Evolutionary conservation across 2,888 invertebrate genomes (phyloP).

Genomic region (Trissolcus japonicus): DNA sequence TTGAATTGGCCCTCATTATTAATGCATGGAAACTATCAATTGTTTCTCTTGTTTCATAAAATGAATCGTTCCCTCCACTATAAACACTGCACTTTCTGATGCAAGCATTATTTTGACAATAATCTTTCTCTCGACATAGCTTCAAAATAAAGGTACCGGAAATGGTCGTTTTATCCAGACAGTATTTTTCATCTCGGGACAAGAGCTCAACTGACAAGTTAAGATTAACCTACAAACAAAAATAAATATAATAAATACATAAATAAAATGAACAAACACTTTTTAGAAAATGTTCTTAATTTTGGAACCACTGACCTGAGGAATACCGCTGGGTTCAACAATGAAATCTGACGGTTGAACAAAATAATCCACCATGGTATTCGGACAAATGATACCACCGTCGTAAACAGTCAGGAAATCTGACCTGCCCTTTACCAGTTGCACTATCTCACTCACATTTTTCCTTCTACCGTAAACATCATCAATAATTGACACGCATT

Average conservation of each 20-base stretch:
- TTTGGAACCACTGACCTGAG: no score
- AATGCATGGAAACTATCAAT: constrained; percentile 20
- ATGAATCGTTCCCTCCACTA: background rate
- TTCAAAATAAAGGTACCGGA: background rate
- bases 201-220: no score
- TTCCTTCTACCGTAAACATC: no score
- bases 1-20: constrained; percentile 8
- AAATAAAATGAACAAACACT: no score
- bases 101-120: constrained; percentile 12
- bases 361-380: background rate
- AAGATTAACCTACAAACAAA: no score
- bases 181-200: no score
- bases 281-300: no score
- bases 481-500: no score
- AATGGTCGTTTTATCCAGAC: background rate
- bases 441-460: no score
- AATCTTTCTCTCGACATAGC: constrained; percentile 12
- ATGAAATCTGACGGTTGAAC: no score
- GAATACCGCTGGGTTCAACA: no score
- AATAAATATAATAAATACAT: no score
- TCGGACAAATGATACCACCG: background rate
- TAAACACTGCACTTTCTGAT: constrained; percentile 16
- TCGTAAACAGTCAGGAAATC: background rate
- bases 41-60: constrained; percentile 12
- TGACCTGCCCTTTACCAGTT: background rate